phyloP scores from a whole-genome alignment of 2,797 vertebrate genomes.

The Morus bassanus region DNA sequence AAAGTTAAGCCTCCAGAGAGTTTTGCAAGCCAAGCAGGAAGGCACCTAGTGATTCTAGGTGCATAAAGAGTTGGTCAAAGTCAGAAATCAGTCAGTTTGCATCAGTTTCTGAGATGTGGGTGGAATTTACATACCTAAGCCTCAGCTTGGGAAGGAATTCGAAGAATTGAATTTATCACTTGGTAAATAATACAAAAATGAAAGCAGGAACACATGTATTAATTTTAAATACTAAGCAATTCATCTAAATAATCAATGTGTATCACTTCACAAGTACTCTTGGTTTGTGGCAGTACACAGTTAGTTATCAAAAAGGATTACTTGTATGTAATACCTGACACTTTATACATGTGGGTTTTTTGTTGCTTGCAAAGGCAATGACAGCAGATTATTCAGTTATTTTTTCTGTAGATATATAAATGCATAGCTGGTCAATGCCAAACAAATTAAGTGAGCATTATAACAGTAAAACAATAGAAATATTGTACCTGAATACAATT shows the following conservation, averaged over 20 bases:
- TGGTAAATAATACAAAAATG: not conserved
- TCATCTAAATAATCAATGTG: not conserved
- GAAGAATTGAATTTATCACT: not conserved
- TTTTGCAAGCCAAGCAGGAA: not conserved
- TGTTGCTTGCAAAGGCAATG: not conserved
- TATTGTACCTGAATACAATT: not conserved
- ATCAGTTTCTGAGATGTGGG: not conserved
- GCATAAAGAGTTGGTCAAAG: not conserved
- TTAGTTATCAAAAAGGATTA: not conserved
- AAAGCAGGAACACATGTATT: not conserved
- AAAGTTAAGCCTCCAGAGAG: not conserved
- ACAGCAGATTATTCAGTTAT: not conserved
- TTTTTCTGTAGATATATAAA: not conserved
- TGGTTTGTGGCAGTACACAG: not conserved
- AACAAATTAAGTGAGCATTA: not conserved
- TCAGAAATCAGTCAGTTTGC: not conserved
- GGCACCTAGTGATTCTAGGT: not conserved
- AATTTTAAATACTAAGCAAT: not conserved
- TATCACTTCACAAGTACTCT: not conserved
- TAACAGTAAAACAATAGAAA: not conserved
- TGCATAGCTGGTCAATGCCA: not conserved
- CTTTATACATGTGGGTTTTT: not conserved
- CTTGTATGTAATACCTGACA: not conserved
- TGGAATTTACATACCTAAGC: not conserved
- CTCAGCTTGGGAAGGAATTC: not conserved